These are phyloP conservation scores for Limnephilus marmoratus DNA, from an alignment of 2,888 invertebrate species.

Conservation along the genomic window DNA sequence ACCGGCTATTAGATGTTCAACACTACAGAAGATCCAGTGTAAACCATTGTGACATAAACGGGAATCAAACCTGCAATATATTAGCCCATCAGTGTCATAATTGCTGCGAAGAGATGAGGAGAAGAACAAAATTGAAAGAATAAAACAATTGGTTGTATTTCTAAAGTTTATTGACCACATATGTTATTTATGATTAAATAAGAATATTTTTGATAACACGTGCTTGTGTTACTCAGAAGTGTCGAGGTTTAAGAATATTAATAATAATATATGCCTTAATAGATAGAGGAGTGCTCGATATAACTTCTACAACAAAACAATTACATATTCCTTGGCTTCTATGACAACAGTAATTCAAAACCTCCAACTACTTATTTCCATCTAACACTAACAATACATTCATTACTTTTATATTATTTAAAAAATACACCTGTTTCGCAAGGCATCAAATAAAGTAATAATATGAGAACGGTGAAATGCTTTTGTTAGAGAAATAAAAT, in stretches of 20 bases:
- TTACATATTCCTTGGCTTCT: conserved; percentile 14
- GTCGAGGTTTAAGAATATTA: conserved; percentile 7
- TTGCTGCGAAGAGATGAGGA: background rate
- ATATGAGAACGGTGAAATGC: background rate
- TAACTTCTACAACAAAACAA: conserved; percentile 38
- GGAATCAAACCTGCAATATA: background rate
- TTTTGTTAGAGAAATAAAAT: background rate
- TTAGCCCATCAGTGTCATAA: background rate
- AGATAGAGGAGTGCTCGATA: conserved; percentile 17
- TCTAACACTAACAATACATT: conserved; percentile 25
- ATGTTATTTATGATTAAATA: conserved; percentile 34
- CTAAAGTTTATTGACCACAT: conserved; percentile 33
- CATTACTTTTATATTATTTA: conserved; percentile 18
- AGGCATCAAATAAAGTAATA: background rate
- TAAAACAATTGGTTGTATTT: conserved; percentile 18
- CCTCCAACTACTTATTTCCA: conserved; percentile 28
- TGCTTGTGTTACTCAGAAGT: background rate
- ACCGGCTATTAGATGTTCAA: too few species aligned
- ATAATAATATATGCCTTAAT: conserved; percentile 17
- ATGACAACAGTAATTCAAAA: conserved; percentile 1
- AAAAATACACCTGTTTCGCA: background rate
- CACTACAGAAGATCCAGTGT: background rate
- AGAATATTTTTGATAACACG: conserved; percentile 37
- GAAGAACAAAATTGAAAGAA: background rate
- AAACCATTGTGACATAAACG: background rate